Evolutionary conservation across 2,797 vertebrate genomes (phyloP), one percentile per base, ranked within the genome.

Genomic region (Gymnodraco acuticeps): DNA sequence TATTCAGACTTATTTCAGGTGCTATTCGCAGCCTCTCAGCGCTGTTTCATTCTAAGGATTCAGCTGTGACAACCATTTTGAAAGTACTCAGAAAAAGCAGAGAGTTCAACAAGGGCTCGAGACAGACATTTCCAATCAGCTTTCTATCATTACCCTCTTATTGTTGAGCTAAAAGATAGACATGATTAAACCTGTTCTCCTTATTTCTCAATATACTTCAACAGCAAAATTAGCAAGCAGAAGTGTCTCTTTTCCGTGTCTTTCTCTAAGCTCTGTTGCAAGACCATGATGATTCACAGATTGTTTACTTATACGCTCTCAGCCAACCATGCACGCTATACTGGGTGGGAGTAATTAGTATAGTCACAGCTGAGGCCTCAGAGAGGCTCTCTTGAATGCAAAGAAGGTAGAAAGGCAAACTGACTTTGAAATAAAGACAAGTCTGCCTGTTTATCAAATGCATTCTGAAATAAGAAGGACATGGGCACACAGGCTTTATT

Each of bases 301-400:
- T 89, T 90, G 88, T 88, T 88, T 88, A 84, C 80, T 78, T 73
- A 16, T 62, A 55, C 56, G 70, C 86, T 87, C 72, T 87, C 73
- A 88, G 79, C 76, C 81, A 76, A 64, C 79, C 81, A 6, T 77
- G 80, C 83, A 47, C 82, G 62, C 78, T 71, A 59, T 80, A 75
- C 63, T 84, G 83, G 81, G 81, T 66, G 38, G 74, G 73, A 84
- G 86, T 90, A 86, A 92, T 92, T 89, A 89, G 81, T 58, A 64
- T 51, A 68, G 75, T 88, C 87, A 80, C 82, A 89, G 87, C 82
- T 73, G 86, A 85, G 52, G 88, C 84, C 64, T 88, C 68, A 27
- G 77, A 81, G 82, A 77, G 14, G 13, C 77, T 75, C 79, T 67
- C 42, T 42, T 12, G 78, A 84, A 84, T 85, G 70, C 68, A 69